Base-by-base conservation (phyloP, 1,140 invertebrate genomes). In the Drosophila yakuba region DNA sequence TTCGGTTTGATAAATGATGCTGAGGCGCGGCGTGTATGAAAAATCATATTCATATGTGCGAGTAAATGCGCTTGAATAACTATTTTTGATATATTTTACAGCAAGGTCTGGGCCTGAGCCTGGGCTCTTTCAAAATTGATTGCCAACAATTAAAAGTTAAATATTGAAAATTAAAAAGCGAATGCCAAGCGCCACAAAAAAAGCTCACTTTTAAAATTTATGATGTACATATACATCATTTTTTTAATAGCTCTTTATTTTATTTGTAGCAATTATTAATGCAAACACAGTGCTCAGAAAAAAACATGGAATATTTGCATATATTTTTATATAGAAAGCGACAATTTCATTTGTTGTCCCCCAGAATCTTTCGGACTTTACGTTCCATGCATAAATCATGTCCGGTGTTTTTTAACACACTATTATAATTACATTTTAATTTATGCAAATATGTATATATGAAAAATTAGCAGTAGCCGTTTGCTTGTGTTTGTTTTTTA, bases 401-500 rank as follows among this genome's bases (percentile, higher is more conserved):
- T 77, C 60, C 84, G 57, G 51, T 36, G 15, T 39, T 58, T 71
- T 79, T 86, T 68, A 67, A 52, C 58, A 66, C 75, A 79, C 74
- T 83, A 80, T 89, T 88, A 88, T 88, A 88, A 88, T 88, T 88
- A 83, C 83, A 88, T 88, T 88, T 88, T 88, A 88, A 88, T 88
- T 88, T 88, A 88, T 88, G 83, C 84, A 88, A 88, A 88, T 88
- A 88, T 76, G 80, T 66, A 48, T 67, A 38, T 71, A 76, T 74
- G 52, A 64, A 74, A 86, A 86, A 83, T 89, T 88, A 83, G 63
- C 74, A 63, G 57, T 60, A 74, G 83, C 67, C 38, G 51, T 15
- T 57, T 41, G 20, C 43, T 69, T 25, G 20, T 56, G 12, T 35
- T 57, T 67, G 17, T 51, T 43, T 68, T 73, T 45, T 54, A 14